These are phyloP conservation scores for Allobates femoralis DNA, from an alignment of 2,797 vertebrate species.

Conservation along the genomic window DNA sequence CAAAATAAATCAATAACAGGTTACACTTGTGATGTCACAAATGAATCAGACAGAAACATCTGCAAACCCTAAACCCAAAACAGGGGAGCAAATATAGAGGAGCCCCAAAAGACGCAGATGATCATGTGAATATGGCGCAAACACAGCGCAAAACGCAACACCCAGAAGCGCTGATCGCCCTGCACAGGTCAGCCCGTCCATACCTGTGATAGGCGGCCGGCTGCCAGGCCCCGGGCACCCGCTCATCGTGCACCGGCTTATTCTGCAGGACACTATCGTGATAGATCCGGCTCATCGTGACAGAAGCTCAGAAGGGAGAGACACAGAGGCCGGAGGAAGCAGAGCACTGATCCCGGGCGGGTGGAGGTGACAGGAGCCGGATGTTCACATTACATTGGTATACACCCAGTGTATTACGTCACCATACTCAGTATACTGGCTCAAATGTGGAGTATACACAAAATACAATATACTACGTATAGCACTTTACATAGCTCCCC, in stretches of 20 bases:
- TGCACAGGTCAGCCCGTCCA: background rate
- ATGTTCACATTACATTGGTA: background rate
- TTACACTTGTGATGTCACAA: no score
- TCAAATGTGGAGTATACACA: background rate
- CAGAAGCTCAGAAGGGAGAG: background rate
- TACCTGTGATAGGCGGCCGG: conserved; percentile 79
- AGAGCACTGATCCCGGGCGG: background rate
- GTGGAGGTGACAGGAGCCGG: background rate
- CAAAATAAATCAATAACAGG: no score
- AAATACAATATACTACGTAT: background rate
- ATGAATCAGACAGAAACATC: no score
- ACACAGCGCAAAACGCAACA: no score
- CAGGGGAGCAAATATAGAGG: no score
- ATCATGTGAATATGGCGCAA: no score
- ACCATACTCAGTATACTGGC: no score
- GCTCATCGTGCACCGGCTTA: conserved; percentile 81
- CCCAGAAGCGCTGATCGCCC: no score
- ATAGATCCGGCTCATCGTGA: conserved; percentile 85
- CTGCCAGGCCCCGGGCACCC: conserved; percentile 71
- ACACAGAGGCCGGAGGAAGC: background rate
- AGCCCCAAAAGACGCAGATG: no score
- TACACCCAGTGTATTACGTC: background rate
- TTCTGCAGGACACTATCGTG: conserved; percentile 78
- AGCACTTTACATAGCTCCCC: background rate
- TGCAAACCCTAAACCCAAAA: no score